phyloP scores from a whole-genome alignment of 2,888 invertebrate genomes.

The Vanessa cardui region DNA sequence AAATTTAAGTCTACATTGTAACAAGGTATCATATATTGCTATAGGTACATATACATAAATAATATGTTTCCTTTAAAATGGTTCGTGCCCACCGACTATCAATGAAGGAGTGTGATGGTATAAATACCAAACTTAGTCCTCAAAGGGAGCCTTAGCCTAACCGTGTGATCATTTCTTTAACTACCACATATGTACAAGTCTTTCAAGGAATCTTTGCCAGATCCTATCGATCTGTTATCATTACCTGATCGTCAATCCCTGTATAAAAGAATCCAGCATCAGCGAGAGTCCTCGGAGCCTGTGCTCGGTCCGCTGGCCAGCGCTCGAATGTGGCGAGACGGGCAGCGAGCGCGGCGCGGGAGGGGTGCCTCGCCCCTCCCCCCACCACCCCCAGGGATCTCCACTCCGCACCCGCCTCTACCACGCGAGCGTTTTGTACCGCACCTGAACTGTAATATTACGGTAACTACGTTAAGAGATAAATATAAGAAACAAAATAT shows the following conservation, averaged over 20 bases:
- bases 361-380: conserved; percentile 82
- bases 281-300: conserved; percentile 89
- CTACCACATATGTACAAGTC: too few species aligned
- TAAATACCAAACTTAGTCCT: too few species aligned
- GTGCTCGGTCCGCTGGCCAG: conserved; percentile 90
- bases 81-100: too few species aligned
- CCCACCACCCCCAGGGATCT: conserved; percentile 70
- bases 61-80: too few species aligned
- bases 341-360: conserved; percentile 85
- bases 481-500: too few species aligned
- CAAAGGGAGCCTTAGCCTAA: too few species aligned
- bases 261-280: conserved; percentile 95
- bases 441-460: conserved; percentile 59
- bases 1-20: too few species aligned
- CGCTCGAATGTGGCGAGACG: conserved; percentile 86
- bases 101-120: too few species aligned
- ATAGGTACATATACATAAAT: too few species aligned
- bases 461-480: too few species aligned
- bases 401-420: conserved; percentile 65
- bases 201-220: background rate
- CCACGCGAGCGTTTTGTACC: conserved; percentile 65
- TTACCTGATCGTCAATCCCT: conserved; percentile 86
- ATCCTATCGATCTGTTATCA: conserved; percentile 51
- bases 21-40: too few species aligned
- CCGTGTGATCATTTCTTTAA: too few species aligned